A percentile compares a stretch with the other conserved stretches of the same genome.
Evolutionary conservation across 2,797 vertebrate species (phyloP).

Genomic region (Gallinago solitaria): DNA sequence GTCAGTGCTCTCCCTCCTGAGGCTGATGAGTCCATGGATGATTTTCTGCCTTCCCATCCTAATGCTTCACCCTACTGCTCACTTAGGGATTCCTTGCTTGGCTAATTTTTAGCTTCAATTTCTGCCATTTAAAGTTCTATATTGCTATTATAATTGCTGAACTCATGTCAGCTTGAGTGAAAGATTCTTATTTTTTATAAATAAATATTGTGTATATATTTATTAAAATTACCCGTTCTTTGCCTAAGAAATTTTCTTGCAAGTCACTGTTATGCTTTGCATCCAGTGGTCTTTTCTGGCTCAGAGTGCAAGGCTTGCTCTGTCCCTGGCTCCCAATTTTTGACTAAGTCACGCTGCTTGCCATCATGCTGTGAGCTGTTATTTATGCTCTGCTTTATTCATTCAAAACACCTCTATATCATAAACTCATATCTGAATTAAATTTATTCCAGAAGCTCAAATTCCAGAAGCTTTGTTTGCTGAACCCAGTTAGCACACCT

Average conservation of each 20-base stretch:
- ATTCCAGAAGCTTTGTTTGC: background rate
- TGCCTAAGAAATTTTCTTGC: background rate
- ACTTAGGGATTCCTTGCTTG: background rate
- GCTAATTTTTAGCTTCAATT: background rate
- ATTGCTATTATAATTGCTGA: background rate
- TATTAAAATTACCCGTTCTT: background rate
- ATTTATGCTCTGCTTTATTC: background rate
- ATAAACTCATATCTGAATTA: background rate
- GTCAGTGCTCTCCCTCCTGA: background rate
- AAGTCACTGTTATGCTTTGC: background rate
- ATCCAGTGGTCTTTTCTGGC: background rate
- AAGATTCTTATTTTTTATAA: background rate
- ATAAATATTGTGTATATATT: background rate
- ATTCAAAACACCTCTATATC: background rate
- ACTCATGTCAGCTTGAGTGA: background rate
- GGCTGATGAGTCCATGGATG: background rate
- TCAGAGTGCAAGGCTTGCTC: background rate
- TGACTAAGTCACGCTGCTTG: background rate
- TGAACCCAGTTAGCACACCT: background rate
- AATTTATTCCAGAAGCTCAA: background rate
- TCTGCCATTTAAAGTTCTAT: background rate
- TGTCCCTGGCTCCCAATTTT: background rate
- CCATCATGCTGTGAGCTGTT: background rate
- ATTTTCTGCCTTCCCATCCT: background rate
- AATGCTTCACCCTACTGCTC: background rate